Conservation (phyloP, 2,888 invertebrate species). For the Sesia bembeciformis region DNA sequence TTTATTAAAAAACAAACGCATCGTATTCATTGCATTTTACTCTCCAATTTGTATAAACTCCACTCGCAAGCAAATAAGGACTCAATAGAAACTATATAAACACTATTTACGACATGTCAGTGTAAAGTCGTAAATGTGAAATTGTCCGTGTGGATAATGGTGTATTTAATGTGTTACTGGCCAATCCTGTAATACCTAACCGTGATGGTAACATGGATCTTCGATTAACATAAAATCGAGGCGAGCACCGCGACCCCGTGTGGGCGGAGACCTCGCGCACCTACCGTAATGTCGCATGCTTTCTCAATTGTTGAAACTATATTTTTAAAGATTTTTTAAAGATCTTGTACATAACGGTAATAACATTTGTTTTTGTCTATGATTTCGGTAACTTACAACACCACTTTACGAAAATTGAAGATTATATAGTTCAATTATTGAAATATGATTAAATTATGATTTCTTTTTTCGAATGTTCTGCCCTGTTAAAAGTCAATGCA, state of each 20-base stretch:
- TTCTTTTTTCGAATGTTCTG: no score
- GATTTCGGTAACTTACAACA: no score
- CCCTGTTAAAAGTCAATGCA: no score
- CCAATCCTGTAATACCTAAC: constrained; percentile 36
- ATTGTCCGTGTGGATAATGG: constrained; percentile 42
- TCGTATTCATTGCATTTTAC: background rate
- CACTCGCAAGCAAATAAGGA: constrained; percentile 34
- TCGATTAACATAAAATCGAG: constrained; percentile 73
- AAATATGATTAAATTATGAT: no score
- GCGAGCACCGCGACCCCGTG: constrained; percentile 34
- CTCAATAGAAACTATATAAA: constrained; percentile 51
- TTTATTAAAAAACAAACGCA: no score
- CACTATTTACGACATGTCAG: constrained; percentile 56
- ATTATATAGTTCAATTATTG: no score
- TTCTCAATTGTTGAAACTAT: background rate
- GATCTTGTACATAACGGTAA: no score
- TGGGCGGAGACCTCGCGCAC: constrained; percentile 48
- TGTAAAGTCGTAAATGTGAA: constrained; percentile 62
- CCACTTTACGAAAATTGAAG: no score
- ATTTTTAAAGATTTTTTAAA: no score
- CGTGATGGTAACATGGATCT: constrained; percentile 57
- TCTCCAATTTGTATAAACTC: background rate
- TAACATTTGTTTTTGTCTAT: no score
- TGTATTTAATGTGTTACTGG: constrained; percentile 39
- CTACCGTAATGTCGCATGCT: constrained; percentile 3